Evolutionary conservation across 1,140 invertebrate species (phyloP), one percentile per base, ranked within the genome.

Genomic region (Aphaenogaster floridana): DNA sequence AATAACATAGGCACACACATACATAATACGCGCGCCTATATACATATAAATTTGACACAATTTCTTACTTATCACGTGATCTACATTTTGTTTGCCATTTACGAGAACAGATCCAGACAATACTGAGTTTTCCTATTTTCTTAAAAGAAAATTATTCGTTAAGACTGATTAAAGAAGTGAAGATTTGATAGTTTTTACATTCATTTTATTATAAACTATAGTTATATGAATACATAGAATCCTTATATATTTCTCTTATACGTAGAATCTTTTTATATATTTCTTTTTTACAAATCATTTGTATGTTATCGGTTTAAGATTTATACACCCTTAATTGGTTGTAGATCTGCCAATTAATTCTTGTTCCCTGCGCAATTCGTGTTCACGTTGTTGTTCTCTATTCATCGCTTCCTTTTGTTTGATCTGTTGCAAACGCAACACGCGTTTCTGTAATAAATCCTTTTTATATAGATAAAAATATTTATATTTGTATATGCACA

Each of bases 401-500:
- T 89, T 92, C 36, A 94, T 86, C 61, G 92, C 92, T 90, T 94
- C 94, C 79, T 95, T 95, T 85, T 95, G 93, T 86, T 95, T 95
- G 8, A 92, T 80, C 74, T 95, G 93, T 89, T 95, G 94, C 48
- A 96, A 86, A 9, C 86, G 92, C 42, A 94, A 78, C 6, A 94
- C 94, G 86, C 94, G 91, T 93, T 95, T 95, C 95, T 95, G 42
- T 28, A 86, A 89, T 48, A 36, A 86, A 54, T 64, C 76, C 13
- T 86, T 72, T 52, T 21, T 66, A 86, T 50, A 48, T 71, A 45
- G 2, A 34, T 59, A 54, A 80, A 79, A 64, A 45, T 52, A 72
- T 54, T 36, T 45, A 8, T 81, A 54, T 64, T 88, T 71, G 54
- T 9, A 28, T 36, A 42, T 17, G 0, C 11, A 11, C 52, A 39